phyloP scores from a whole-genome alignment of 1,140 invertebrate genomes.

The Drosophila equinoxialis region DNA sequence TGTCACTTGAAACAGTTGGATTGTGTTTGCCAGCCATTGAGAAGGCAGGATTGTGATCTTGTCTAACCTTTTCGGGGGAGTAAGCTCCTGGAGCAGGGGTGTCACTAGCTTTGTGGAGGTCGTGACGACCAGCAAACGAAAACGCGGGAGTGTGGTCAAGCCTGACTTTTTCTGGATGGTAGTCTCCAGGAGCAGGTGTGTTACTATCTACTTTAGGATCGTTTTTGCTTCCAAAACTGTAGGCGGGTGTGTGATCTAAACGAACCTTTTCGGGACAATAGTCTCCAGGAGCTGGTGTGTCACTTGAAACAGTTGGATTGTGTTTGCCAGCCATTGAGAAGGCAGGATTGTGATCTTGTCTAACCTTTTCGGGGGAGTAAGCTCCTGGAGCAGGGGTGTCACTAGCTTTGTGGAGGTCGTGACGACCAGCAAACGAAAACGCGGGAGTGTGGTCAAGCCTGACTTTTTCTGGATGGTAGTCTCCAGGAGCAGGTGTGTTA shows the following conservation, averaged over 20 bases:
- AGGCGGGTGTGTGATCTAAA: slow-evolving; percentile 85
- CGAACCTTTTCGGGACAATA: slow-evolving; percentile 87
- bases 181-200: slow-evolving; percentile 83
- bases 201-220: slow-evolving; percentile 84
- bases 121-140: slow-evolving; percentile 84
- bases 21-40: slow-evolving; percentile 83
- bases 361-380: slow-evolving; percentile 86
- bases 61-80: slow-evolving; percentile 85
- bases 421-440: slow-evolving; percentile 84
- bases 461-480: slow-evolving; percentile 85
- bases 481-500: slow-evolving; percentile 87
- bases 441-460: slow-evolving; percentile 85
- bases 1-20: slow-evolving; percentile 86
- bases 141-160: slow-evolving; percentile 83
- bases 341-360: slow-evolving; percentile 83
- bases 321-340: slow-evolving; percentile 84
- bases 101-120: slow-evolving; percentile 86
- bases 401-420: slow-evolving; percentile 84
- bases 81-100: slow-evolving; percentile 87
- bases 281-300: slow-evolving; percentile 87
- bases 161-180: slow-evolving; percentile 86
- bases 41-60: slow-evolving; percentile 84
- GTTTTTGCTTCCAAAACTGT: slow-evolving; percentile 85
- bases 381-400: slow-evolving; percentile 83
- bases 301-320: slow-evolving; percentile 86